Evolutionary conservation across 2,113 vertebrate species (phyloP).

Genomic region (Python bivittatus): DNA sequence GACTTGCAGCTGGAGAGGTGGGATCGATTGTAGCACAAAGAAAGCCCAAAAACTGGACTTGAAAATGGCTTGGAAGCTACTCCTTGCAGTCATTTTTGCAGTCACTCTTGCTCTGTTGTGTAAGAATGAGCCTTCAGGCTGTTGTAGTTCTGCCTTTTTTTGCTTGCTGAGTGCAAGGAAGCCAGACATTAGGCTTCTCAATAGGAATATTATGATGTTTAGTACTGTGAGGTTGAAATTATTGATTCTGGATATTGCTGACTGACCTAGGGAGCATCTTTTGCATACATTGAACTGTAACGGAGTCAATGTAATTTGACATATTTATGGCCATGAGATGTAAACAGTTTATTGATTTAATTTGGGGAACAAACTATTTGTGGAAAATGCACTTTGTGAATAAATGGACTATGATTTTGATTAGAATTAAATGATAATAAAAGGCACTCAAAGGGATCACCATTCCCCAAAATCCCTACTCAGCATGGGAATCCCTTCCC

Average conservation of each 20-base stretch:
- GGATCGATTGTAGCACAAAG: not conserved
- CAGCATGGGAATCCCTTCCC: not conserved
- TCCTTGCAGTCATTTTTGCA: not conserved
- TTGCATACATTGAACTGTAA: not conserved
- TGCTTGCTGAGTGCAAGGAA: not conserved
- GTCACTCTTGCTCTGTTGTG: not conserved
- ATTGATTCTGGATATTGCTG: not conserved
- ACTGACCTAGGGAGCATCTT: not conserved
- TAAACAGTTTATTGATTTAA: not conserved
- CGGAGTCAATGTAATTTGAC: not conserved
- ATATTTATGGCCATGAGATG: not conserved
- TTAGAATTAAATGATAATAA: not conserved
- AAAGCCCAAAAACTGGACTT: not conserved
- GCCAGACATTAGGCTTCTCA: not conserved
- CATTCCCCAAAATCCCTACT: not conserved
- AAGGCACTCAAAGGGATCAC: not conserved
- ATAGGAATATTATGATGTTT: not conserved
- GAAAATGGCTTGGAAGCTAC: not conserved
- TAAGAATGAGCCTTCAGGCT: not conserved
- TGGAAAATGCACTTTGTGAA: not conserved
- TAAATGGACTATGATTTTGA: not conserved
- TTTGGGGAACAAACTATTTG: not conserved
- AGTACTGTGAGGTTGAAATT: not conserved
- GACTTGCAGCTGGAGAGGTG: not conserved
- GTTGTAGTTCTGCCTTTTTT: not conserved